Base-by-base conservation (phyloP, 2,797 vertebrate species). In the Avahi laniger region DNA sequence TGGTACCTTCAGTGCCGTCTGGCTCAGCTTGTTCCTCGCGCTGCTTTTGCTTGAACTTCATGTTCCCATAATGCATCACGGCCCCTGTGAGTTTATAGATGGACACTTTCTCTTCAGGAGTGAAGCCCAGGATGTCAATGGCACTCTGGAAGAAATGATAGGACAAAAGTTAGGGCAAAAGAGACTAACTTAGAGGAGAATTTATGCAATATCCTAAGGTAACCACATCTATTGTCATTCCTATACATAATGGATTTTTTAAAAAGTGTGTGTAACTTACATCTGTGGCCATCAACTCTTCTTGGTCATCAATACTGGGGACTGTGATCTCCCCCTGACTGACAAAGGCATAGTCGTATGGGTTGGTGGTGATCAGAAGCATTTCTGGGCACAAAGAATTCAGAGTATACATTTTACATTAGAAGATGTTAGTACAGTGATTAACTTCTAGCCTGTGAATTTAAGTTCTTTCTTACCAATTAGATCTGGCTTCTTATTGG, bases 1-100 rank as follows among this genome's bases (percentile, higher is more conserved):
- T 59, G 67, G n/a, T 98, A 99, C 99, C 99, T 99, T 99, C 99
- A 3, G 98, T 99, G 98, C 99, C 99, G 0, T 99, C 99, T 0
- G 99, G 99, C 98, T 99, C 99, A 3, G 99, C 99, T 97, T 99
- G 99, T 92, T 99, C 99, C 94, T 99, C 99, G 5, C 99, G 98
- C 88, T 99, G 99, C 92, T 99, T 99, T 97, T 99, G 99, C 97
- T 99, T 99, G 89, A 99, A 99, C 96, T 99, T 99, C 99, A 99
- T 99, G 97, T 99, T 99, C 2, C 99, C 99, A 0, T 99, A 99
- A 97, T 99, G 99, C 99, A 99, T 99, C 83, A 99, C 99, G 0
- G 99, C 99, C 61, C 99, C 99, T 0, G 98, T 99, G 89, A 99
- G 97, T 92, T 99, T 99, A 97, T 98, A 99, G 95, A 99, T 99